phyloP scores from a whole-genome alignment of 2,113 vertebrate genomes.

The Thunnus thynnus region DNA sequence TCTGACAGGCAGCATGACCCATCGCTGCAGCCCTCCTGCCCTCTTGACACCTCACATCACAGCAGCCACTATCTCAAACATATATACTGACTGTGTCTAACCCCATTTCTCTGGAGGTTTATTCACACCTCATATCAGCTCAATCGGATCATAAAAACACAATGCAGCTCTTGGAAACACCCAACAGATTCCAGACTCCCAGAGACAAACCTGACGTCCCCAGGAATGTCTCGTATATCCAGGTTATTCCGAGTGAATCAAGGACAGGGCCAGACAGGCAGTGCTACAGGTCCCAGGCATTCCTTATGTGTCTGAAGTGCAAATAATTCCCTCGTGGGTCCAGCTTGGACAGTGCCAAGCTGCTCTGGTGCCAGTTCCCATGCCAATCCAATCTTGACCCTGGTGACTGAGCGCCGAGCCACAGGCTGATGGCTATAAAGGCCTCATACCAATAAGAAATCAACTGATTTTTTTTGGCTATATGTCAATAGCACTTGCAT shows the following conservation, averaged over 20 bases:
- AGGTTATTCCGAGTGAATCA: constrained; percentile 49
- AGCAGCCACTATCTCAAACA: constrained; percentile 38
- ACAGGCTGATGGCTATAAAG: constrained; percentile 35
- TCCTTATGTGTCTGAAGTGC: constrained; percentile 70
- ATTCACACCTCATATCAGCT: constrained; percentile 61
- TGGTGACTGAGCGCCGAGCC: constrained; percentile 34
- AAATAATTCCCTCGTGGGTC: constrained; percentile 76
- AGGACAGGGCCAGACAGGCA: constrained; percentile 53
- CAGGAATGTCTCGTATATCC: constrained; percentile 50
- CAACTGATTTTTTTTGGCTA: constrained; percentile 32
- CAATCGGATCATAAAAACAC: constrained; percentile 45
- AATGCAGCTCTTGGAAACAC: constrained; percentile 19
- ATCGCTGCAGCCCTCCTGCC: constrained; percentile 47
- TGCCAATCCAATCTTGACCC: constrained; percentile 73
- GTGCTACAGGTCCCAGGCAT: constrained; percentile 70
- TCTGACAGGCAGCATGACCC: constrained; percentile 51
- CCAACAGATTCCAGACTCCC: not conserved
- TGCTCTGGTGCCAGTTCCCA: constrained; percentile 76
- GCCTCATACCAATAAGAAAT: constrained; percentile 58
- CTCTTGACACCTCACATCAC: constrained; percentile 57
- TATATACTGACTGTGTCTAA: constrained; percentile 33
- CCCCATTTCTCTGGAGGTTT: constrained; percentile 29
- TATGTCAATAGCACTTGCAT: constrained; percentile 55
- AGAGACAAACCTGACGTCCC: constrained; percentile 17
- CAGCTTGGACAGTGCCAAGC: constrained; percentile 61